Evolutionary conservation across 2,888 invertebrate genomes (phyloP).

Genomic region (Ectemnius lituratus): DNA sequence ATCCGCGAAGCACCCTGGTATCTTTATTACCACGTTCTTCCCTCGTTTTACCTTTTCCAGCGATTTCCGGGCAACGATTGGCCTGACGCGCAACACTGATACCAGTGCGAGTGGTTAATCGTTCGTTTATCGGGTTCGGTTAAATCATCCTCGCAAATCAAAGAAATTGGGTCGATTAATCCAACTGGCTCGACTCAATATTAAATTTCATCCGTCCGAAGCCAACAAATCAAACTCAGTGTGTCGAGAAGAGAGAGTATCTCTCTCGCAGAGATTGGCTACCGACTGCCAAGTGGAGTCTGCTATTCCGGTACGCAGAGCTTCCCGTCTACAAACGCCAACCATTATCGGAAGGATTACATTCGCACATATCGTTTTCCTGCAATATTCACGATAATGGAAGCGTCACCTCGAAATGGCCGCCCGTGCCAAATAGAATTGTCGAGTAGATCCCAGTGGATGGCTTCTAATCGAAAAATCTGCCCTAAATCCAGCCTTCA

Average conservation of each 20-base stretch:
- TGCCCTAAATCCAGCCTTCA: no score
- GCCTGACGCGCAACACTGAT: not conserved
- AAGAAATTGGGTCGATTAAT: no score
- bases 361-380: slow-evolving; percentile 31
- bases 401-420: slow-evolving; percentile 3
- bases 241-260: no score
- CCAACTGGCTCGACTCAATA: no score
- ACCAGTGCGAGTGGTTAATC: no score
- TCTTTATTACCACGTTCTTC: slow-evolving; percentile 4
- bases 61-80: not conserved
- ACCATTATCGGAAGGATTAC: slow-evolving; percentile 54
- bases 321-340: slow-evolving; percentile 25
- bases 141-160: no score
- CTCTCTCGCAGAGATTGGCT: no score
- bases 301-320: not conserved
- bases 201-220: no score
- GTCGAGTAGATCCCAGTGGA: slow-evolving; percentile 18
- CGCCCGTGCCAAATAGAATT: slow-evolving; percentile 48
- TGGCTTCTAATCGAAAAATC: slow-evolving; percentile 1
- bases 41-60: not conserved
- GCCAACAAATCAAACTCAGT: no score
- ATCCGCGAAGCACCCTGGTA: slow-evolving; percentile 1
- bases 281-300: no score
- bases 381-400: slow-evolving; percentile 56
- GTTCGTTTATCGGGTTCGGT: no score